Evolutionary conservation across 2,797 vertebrate species (phyloP).

Genomic region (Todus mexicanus): DNA sequence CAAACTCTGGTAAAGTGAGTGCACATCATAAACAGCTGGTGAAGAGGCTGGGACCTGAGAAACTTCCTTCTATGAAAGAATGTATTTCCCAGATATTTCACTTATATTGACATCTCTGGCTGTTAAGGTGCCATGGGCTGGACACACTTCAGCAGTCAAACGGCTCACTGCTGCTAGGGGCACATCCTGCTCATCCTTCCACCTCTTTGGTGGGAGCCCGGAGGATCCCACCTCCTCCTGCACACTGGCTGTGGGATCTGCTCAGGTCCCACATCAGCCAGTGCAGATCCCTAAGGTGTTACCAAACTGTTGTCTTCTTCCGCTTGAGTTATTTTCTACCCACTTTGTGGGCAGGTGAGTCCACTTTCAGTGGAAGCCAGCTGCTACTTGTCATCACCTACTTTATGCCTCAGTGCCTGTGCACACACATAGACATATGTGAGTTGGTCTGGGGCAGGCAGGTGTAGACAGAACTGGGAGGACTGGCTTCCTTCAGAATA

Average conservation of each 20-base stretch:
- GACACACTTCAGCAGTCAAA: not conserved
- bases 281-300: not conserved
- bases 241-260: not conserved
- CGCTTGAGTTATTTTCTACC: not conserved
- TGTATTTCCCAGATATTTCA: not conserved
- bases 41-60: not conserved
- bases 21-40: not conserved
- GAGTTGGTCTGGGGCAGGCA: not conserved
- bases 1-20: not conserved
- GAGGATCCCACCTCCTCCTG: not conserved
- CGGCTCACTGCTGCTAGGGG: not conserved
- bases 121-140: not conserved
- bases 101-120: not conserved
- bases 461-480: not conserved
- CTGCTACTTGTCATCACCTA: not conserved
- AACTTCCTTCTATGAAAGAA: not conserved
- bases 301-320: not conserved
- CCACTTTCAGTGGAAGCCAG: not conserved
- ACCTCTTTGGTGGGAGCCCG: not conserved
- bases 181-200: not conserved
- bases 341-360: not conserved
- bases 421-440: fast-evolving
- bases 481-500: not conserved
- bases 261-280: not conserved
- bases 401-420: not conserved